A percentile compares a stretch with the other conserved stretches of the same genome.
These are phyloP conservation scores for Alentia gelatinosa DNA, from an alignment of 2,888 invertebrate genomes.

Conservation along the genomic window DNA sequence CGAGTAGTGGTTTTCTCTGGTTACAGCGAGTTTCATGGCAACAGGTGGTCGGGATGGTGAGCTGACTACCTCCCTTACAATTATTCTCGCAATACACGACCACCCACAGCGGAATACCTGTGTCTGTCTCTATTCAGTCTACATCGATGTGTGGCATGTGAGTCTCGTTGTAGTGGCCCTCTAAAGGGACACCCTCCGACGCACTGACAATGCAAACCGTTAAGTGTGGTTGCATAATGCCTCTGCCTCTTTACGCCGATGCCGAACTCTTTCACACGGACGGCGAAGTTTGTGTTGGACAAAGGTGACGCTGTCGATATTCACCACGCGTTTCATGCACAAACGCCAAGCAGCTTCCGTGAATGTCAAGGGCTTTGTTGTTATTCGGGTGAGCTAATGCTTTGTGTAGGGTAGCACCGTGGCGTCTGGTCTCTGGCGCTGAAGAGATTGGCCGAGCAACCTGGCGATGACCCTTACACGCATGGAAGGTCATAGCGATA, in stretches of 20 bases:
- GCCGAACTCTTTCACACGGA: too few species aligned
- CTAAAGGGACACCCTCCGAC: not conserved
- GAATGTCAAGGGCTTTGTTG: not conserved
- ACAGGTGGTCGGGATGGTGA: not conserved
- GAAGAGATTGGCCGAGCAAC: not conserved
- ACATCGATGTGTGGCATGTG: not conserved
- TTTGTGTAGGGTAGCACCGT: not conserved
- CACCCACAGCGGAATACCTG: not conserved
- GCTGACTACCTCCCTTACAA: not conserved
- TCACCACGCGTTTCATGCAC: not conserved
- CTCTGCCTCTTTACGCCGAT: not conserved
- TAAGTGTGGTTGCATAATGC: not conserved
- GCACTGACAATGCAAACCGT: not conserved
- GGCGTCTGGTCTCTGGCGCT: not conserved
- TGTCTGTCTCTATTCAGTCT: not conserved
- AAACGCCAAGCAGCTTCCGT: not conserved
- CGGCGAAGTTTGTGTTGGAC: too few species aligned
- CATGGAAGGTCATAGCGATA: conserved; percentile 7
- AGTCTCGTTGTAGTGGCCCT: not conserved
- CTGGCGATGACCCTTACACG: not conserved
- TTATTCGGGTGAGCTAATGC: conserved; percentile 15
- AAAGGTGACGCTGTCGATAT: not conserved
- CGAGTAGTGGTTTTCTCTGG: too few species aligned
- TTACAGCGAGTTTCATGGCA: too few species aligned
- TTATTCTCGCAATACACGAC: not conserved